These are phyloP conservation scores for Ancistrus triradiatus DNA, from an alignment of 2,113 vertebrate species.

Conservation along the genomic window DNA sequence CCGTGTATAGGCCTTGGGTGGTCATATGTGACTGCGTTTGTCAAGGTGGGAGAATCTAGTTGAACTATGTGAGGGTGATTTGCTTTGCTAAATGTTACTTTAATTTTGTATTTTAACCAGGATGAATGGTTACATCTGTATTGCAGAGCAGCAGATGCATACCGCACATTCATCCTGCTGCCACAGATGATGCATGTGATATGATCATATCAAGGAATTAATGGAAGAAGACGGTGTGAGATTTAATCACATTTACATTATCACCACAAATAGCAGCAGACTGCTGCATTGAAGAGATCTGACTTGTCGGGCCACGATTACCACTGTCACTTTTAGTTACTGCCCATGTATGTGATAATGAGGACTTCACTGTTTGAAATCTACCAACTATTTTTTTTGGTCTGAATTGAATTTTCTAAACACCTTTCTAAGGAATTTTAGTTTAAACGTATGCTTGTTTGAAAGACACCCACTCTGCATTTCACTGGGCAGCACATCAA, in stretches of 20 bases:
- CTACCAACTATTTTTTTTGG: neutral
- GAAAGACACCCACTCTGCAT: conserved; percentile 43
- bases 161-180: neutral
- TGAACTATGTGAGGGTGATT: neutral
- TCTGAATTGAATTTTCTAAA: neutral
- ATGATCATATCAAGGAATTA: neutral
- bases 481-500: conserved; percentile 37
- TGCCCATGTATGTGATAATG: neutral
- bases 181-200: conserved; percentile 14
- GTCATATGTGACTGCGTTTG: neutral
- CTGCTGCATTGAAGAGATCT: neutral
- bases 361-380: neutral
- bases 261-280: neutral
- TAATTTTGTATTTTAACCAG: no score
- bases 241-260: conserved; percentile 4
- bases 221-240: neutral
- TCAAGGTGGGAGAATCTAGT: neutral
- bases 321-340: conserved; percentile 16
- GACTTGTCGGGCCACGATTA: neutral
- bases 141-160: neutral
- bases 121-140: neutral
- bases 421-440: conserved; percentile 2
- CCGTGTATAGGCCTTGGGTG: neutral
- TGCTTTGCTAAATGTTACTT: no score
- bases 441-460: conserved; percentile 28